Base-by-base conservation (phyloP, 23 tunicate species). In the Trididemnum clinides region DNA sequence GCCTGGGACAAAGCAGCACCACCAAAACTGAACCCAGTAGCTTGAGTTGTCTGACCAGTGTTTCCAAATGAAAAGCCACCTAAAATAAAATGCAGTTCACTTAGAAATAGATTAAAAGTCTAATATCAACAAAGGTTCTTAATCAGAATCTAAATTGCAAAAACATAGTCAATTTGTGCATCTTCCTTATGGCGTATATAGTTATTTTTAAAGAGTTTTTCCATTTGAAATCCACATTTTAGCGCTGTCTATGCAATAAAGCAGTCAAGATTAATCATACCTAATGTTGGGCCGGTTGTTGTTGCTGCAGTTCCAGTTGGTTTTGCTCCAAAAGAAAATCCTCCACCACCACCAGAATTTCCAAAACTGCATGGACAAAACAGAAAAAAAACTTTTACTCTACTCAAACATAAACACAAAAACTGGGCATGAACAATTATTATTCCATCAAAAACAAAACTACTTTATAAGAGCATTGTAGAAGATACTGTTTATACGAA, bases 311-410 rank as follows among this genome's bases (percentile, higher is more conserved):
- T 34, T n/a, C 78, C 33, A 39, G 31, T 30, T 29, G 33, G 32
- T 20, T 31, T 50, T 26, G 18, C 26, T 12, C 87, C 80, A 71
- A 84, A 84, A 19, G n/a, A 30, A 84, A 70, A 84, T 4, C 87
- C 80, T 28, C 80, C 39, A 26, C 44, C 44, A 26, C 80, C 44
- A 32, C 66, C 57, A 3, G 87, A 22, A 33, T 58, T 21, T 31
- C 84, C 84, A 59, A 80, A 80, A 80, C 84, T 80, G 58, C 30
- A 80, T n/a, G n/a, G n/a, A n/a, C n/a, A n/a, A n/a, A n/a, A n/a
- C n/a, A n/a, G n/a, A n/a, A n/a, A n/a, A n/a, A n/a, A n/a, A n/a
- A n/a, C n/a, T n/a, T n/a, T n/a, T n/a, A n/a, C n/a, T n/a, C n/a
- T n/a, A n/a, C n/a, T n/a, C n/a, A n/a, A n/a, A n/a, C n/a, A n/a